phyloP scores from a whole-genome alignment of 2,888 invertebrate species.

The Agapetus fuscipes region DNA sequence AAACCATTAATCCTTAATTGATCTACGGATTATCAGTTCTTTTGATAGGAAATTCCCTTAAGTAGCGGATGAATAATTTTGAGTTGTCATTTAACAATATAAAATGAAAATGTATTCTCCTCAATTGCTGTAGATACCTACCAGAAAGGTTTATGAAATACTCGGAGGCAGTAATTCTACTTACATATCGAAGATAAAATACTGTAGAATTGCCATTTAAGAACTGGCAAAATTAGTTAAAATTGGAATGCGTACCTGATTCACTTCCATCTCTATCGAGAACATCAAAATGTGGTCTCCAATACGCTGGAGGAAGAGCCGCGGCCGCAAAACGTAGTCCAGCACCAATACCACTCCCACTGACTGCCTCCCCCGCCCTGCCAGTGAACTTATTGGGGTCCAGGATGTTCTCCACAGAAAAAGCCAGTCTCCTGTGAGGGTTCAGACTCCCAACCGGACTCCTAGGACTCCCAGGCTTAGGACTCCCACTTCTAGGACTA shows the following conservation, averaged over 20 bases:
- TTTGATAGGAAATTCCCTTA: too few relatives aligned
- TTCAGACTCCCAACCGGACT: conserved; percentile 17
- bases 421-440: conserved; percentile 45
- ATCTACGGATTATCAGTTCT: too few relatives aligned
- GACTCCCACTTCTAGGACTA: conserved; percentile 28
- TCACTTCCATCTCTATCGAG: conserved; percentile 47
- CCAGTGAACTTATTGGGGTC: conserved; percentile 89
- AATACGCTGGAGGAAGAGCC: conserved; percentile 47
- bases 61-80: too few relatives aligned
- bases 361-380: conserved; percentile 34
- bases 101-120: too few relatives aligned
- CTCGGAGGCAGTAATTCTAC: too few relatives aligned
- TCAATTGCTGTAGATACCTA: too few relatives aligned
- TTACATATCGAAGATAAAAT: too few relatives aligned
- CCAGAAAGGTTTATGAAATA: too few relatives aligned
- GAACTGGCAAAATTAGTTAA: too few relatives aligned
- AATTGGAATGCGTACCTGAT: conserved; percentile 32
- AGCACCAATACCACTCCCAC: conserved; percentile 36
- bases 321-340: conserved; percentile 32
- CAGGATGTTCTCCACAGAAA: conserved; percentile 84
- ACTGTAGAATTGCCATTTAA: too few relatives aligned
- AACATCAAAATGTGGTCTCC: conserved; percentile 44
- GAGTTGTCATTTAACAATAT: too few relatives aligned
- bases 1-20: too few relatives aligned
- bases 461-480: conserved; percentile 27